These are phyloP conservation scores for Actenoides lindsayi DNA, from an alignment of 2,113 vertebrate species.

Conservation along the genomic window DNA sequence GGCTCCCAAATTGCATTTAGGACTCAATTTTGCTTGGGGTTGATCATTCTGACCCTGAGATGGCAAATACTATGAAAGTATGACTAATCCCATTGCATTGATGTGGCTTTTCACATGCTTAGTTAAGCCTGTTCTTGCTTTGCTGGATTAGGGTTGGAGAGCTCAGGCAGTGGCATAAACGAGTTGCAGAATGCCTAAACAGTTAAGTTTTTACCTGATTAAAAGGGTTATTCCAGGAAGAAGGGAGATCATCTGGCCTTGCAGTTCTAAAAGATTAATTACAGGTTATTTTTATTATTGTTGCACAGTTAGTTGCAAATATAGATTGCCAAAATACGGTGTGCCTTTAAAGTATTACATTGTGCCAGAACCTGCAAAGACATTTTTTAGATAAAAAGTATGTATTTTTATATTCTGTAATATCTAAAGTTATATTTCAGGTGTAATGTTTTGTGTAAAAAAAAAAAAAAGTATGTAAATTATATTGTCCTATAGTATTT, in stretches of 20 bases:
- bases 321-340: not conserved
- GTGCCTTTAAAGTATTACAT: constrained; percentile 70
- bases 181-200: not conserved
- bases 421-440: constrained; percentile 83
- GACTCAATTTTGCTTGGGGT: not conserved
- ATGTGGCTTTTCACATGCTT: constrained; percentile 5
- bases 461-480: constrained; percentile 75
- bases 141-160: not conserved
- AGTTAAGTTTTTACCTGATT: not conserved
- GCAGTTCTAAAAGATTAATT: not conserved
- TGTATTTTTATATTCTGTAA: constrained; percentile 83
- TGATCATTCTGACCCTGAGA: not conserved
- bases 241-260: not conserved
- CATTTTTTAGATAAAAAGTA: constrained; percentile 72
- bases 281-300: not conserved
- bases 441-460: constrained; percentile 81
- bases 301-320: constrained; percentile 25
- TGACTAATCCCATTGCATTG: not conserved
- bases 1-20: not conserved
- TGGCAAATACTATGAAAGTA: not conserved
- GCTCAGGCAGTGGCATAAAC: not conserved
- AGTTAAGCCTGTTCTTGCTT: not conserved
- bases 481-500: constrained; percentile 85
- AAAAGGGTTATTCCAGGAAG: not conserved
- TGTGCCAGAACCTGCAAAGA: constrained; percentile 73